These are phyloP conservation scores for Eilema sororculum DNA, from an alignment of 2,888 invertebrate species.

Conservation along the genomic window DNA sequence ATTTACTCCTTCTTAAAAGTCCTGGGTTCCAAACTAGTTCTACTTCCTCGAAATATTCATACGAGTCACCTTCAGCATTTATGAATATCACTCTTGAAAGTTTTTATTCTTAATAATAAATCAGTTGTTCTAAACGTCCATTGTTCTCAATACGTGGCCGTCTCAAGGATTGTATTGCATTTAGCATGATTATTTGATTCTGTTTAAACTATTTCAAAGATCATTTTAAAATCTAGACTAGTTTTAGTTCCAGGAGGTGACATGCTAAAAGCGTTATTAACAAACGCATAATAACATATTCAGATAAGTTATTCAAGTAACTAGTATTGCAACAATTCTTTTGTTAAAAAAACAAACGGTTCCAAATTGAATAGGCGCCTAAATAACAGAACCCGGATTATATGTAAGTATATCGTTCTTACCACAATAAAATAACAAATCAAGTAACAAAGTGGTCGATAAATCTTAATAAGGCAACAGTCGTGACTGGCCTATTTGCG, in stretches of 20 bases:
- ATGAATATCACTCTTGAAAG: not conserved
- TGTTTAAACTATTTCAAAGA: not conserved
- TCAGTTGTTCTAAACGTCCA: not conserved
- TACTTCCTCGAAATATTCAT: not conserved
- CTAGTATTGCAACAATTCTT: slow-evolving; percentile 28
- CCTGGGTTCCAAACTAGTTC: not conserved
- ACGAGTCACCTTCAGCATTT: not conserved
- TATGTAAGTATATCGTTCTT: slow-evolving; percentile 33
- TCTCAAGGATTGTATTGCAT: not conserved
- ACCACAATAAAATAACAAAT: slow-evolving; percentile 62
- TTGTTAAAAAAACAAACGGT: slow-evolving; percentile 39
- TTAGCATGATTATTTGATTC: not conserved
- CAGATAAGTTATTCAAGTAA: slow-evolving; percentile 4
- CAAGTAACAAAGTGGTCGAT: slow-evolving; percentile 60
- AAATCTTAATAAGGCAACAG: slow-evolving; percentile 65
- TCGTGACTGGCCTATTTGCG: slow-evolving; percentile 77
- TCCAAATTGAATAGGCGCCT: slow-evolving; percentile 40
- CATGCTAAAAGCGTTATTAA: not conserved
- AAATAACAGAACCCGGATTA: slow-evolving; percentile 41
- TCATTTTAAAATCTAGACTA: not conserved
- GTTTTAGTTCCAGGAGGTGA: not conserved
- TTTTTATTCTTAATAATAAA: slow-evolving; percentile 2
- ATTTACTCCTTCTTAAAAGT: not conserved
- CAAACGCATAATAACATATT: not conserved
- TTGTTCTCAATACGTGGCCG: not conserved